Percentiles rank a stretch among this genome's conserved stretches.
phyloP scores from a whole-genome alignment of 2,888 invertebrate species.

The Suillia variegata region DNA sequence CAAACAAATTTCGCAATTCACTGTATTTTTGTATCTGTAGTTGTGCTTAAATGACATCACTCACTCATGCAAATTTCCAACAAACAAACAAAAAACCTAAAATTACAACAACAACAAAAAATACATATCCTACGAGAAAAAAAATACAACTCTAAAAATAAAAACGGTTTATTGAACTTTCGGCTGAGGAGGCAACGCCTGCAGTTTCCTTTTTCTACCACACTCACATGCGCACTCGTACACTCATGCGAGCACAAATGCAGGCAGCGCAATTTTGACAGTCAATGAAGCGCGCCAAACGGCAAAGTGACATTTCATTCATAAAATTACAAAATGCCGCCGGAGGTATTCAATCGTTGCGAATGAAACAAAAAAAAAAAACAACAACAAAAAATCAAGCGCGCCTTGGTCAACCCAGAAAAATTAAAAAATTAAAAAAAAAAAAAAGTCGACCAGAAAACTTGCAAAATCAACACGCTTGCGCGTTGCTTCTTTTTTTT shows the following conservation, averaged over 20 bases:
- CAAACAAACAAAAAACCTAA: not conserved
- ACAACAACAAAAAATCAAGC: too few relatives aligned
- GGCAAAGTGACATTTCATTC: conserved; percentile 35
- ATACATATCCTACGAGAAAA: not conserved
- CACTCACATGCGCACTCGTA: conserved; percentile 6
- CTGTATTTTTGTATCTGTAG: not conserved
- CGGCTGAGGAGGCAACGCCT: conserved; percentile 35
- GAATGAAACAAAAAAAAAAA: too few relatives aligned
- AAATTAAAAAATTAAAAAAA: too few relatives aligned
- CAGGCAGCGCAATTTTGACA: not conserved
- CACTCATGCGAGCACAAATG: not conserved
- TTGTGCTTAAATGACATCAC: not conserved
- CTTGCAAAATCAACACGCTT: too few relatives aligned
- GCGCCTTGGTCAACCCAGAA: too few relatives aligned
- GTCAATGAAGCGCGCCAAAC: not conserved
- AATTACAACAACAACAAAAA: not conserved
- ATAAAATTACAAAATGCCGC: conserved; percentile 44
- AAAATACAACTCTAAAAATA: not conserved
- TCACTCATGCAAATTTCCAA: not conserved
- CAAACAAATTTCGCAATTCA: not conserved
- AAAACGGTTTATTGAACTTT: conserved; percentile 44
- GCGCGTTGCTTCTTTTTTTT: too few relatives aligned
- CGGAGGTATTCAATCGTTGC: not conserved
- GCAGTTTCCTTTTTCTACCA: not conserved
- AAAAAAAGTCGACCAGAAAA: too few relatives aligned